Conservation (phyloP, 2,888 invertebrate species). For the Agriopis aurantiaria region DNA sequence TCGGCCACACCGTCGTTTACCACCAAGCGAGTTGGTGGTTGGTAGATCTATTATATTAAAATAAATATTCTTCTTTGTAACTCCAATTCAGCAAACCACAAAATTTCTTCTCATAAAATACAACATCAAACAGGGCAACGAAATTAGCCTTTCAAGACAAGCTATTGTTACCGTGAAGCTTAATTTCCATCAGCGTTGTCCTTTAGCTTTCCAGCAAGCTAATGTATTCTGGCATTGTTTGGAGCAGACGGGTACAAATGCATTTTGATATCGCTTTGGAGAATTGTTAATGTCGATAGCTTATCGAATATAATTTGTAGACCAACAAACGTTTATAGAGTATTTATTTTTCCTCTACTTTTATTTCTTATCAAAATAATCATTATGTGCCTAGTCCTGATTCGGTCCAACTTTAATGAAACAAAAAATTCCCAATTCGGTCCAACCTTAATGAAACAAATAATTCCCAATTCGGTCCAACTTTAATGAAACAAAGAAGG, state of each 20-base stretch:
- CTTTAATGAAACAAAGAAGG: too few species aligned
- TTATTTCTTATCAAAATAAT: too few species aligned
- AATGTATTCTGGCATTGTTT: slow-evolving; percentile 82
- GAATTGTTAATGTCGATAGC: slow-evolving; percentile 1
- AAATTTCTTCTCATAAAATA: slow-evolving; percentile 9
- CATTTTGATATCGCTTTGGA: slow-evolving; percentile 47
- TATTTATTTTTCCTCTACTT: too few species aligned
- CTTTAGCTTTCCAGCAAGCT: slow-evolving; percentile 65
- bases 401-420: too few species aligned
- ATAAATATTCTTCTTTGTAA: too few species aligned
- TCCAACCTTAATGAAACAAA: too few species aligned
- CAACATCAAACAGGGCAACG: slow-evolving; percentile 18
- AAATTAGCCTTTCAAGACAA: slow-evolving; percentile 28
- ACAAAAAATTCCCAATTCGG: too few species aligned
- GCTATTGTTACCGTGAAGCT: slow-evolving; percentile 26
- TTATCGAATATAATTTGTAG: neutral
- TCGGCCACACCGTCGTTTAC: too few species aligned
- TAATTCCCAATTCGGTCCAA: too few species aligned
- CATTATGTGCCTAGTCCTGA: too few species aligned
- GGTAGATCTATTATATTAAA: too few species aligned
- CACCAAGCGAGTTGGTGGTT: too few species aligned
- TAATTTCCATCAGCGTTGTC: slow-evolving; percentile 40
- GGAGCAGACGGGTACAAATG: slow-evolving; percentile 70
- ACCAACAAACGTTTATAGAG: neutral
- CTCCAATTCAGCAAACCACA: neutral